phyloP scores from a whole-genome alignment of 2,797 vertebrate genomes.

The Labeo calbasu region DNA sequence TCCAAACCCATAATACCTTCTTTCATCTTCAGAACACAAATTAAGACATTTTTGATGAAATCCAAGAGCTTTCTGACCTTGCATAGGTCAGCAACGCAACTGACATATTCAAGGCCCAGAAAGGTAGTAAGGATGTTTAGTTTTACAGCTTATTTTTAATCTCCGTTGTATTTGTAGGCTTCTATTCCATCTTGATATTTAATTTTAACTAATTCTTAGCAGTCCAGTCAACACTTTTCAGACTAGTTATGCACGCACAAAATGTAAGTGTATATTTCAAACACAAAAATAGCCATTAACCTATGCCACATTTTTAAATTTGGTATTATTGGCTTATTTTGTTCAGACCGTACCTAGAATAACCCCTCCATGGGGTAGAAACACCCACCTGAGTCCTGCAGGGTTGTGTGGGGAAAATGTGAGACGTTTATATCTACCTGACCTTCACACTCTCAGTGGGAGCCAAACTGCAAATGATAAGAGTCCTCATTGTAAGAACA shows the following conservation, averaged over 20 bases:
- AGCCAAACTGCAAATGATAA: slow-evolving; percentile 44
- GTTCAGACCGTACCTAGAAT: slow-evolving; percentile 19
- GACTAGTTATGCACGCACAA: not conserved
- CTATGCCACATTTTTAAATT: not conserved
- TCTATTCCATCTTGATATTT: not conserved
- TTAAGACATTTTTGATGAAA: too few species aligned
- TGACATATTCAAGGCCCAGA: too few species aligned
- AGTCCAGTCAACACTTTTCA: not conserved
- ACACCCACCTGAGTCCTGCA: slow-evolving; percentile 22
- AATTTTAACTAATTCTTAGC: not conserved
- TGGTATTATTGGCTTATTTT: not conserved
- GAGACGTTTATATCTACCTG: slow-evolving; percentile 51
- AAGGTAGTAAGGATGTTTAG: not conserved
- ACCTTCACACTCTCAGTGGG: slow-evolving; percentile 61
- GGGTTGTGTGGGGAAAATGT: not conserved
- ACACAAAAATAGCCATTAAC: not conserved
- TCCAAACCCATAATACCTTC: not conserved
- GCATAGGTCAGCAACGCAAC: too few species aligned
- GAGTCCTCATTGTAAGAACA: slow-evolving; percentile 39
- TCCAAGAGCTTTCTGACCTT: too few species aligned
- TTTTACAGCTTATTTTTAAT: not conserved
- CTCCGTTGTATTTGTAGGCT: not conserved
- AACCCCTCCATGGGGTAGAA: not conserved
- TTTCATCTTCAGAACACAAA: not conserved
- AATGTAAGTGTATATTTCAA: not conserved